Conservation (phyloP, 2,888 invertebrate genomes). For the Agrotis ipsilon region DNA sequence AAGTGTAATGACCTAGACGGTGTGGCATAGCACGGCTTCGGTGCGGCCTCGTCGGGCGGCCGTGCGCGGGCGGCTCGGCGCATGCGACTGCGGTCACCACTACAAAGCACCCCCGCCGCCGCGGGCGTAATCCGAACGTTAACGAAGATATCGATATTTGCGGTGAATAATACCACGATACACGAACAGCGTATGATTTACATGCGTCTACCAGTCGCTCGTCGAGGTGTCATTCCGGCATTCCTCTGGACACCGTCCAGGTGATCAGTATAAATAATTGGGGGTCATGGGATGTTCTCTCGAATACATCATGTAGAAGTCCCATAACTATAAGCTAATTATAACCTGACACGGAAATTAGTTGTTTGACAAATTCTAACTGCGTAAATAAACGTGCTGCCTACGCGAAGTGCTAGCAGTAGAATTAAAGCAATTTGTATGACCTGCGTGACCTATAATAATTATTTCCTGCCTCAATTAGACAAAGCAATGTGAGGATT, state of each 20-base stretch:
- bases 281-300: slow-evolving; percentile 61
- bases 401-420: slow-evolving; percentile 15
- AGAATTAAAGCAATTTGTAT: slow-evolving; percentile 34
- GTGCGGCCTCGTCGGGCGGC: slow-evolving; percentile 83
- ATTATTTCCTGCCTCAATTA: slow-evolving; percentile 36
- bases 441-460: slow-evolving; percentile 28
- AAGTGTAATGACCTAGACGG: slow-evolving; percentile 88
- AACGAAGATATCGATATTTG: slow-evolving; percentile 88
- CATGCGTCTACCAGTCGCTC: slow-evolving; percentile 70
- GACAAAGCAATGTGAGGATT: slow-evolving; percentile 20
- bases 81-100: slow-evolving; percentile 87
- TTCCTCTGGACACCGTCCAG: slow-evolving; percentile 86
- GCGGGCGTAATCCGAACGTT: slow-evolving; percentile 86
- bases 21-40: slow-evolving; percentile 85
- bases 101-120: slow-evolving; percentile 82
- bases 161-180: slow-evolving; percentile 84
- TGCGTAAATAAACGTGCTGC: slow-evolving; percentile 24
- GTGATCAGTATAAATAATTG: slow-evolving; percentile 77
- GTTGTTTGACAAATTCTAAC: slow-evolving; percentile 21
- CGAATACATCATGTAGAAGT: slow-evolving; percentile 58
- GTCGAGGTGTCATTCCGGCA: slow-evolving; percentile 76
- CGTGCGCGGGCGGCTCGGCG: slow-evolving; percentile 86
- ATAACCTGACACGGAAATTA: slow-evolving; percentile 39
- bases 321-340: slow-evolving; percentile 39
- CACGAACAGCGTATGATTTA: slow-evolving; percentile 80